These are phyloP conservation scores for Ctenomys sociabilis DNA, from an alignment of 2,113 vertebrate species.

Conservation along the genomic window DNA sequence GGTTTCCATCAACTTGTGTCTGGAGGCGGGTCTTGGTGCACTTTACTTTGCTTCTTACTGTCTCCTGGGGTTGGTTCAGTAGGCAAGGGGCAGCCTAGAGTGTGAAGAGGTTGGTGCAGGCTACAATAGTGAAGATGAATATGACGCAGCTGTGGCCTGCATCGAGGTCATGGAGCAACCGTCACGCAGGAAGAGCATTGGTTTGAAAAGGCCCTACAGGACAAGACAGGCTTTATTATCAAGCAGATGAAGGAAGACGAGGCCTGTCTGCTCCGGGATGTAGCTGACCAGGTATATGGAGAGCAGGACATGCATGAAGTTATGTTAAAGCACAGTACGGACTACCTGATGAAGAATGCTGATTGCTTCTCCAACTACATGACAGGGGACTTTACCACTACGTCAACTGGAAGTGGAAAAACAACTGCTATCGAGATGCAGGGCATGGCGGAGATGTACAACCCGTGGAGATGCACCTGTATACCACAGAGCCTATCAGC, in stretches of 20 bases:
- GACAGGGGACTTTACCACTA: constrained; percentile 98
- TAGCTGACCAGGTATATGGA: constrained; percentile 95
- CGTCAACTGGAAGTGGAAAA: constrained; percentile 96
- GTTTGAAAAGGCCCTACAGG: constrained; percentile 94
- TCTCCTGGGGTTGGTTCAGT: constrained; percentile 86
- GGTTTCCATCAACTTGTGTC: too few relatives aligned
- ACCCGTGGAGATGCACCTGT: constrained; percentile 96
- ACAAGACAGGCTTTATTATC: constrained; percentile 97
- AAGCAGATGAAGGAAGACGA: constrained; percentile 98
- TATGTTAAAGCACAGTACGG: constrained; percentile 96
- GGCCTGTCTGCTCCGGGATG: constrained; percentile 95
- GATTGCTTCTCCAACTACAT: constrained; percentile 98
- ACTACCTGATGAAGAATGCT: constrained; percentile 97
- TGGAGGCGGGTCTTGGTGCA: too few relatives aligned
- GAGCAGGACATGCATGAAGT: constrained; percentile 97
- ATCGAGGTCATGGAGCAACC: constrained; percentile 92
- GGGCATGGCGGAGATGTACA: constrained; percentile 99
- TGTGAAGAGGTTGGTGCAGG: constrained; percentile 87
- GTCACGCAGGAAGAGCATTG: constrained; percentile 96
- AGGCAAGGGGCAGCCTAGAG: constrained; percentile 86
- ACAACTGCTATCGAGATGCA: constrained; percentile 93
- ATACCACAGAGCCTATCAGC: constrained; percentile 98
- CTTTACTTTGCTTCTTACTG: too few relatives aligned
- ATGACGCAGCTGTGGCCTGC: constrained; percentile 92
- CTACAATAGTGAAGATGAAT: constrained; percentile 96